Base-by-base conservation (phyloP, 2,888 invertebrate genomes). In the Drosophila suboccidentalis region DNA sequence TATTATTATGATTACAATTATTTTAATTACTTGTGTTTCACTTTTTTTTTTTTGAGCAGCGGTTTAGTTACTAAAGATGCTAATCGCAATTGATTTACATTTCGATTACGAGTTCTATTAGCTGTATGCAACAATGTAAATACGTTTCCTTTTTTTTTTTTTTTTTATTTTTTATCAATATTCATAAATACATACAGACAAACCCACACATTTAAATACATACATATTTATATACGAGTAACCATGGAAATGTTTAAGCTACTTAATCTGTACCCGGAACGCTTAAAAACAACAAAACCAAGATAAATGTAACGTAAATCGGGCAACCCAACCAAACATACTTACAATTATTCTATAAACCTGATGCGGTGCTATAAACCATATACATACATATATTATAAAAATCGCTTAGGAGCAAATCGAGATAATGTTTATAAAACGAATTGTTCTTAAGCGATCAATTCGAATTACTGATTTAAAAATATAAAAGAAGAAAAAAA, bases 241-340 rank as follows among this genome's bases (percentile, higher is more conserved):
- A 67, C 61, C 67, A 84, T 68, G 60, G 63, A 66, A 78, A 78
- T 75, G 68, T 80, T 77, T 67, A 86, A 83, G 81, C 83, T 83
- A 83, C 81, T 83, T 87, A 81, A 86, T 78, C 53, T 80, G 71
- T 66, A 80, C 38, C 57, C 84, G 64, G 46, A 80, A 51, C 50
- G 64, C 70, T 64, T 62, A 32, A 38, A 34, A n/a, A 58, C n/a
- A 46, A 13, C 29, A 58, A 34, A 53, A 32, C 8, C 10, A 38
- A 50, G 13, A 41, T 26, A 41, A 47, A 53, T 58, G 39, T 65
- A 47, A 58, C 26, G 29, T 44, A 41, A 53, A 71, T 74, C 55
- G 61, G 53, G 51, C 47, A 62, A 58, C 50, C 54, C 22, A 57
- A 47, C 46, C 29, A 47, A 19, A 57, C 50, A 67, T 59, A 77